Base-by-base conservation (phyloP, 2,888 invertebrate species). In the Bembecia ichneumoniformis region DNA sequence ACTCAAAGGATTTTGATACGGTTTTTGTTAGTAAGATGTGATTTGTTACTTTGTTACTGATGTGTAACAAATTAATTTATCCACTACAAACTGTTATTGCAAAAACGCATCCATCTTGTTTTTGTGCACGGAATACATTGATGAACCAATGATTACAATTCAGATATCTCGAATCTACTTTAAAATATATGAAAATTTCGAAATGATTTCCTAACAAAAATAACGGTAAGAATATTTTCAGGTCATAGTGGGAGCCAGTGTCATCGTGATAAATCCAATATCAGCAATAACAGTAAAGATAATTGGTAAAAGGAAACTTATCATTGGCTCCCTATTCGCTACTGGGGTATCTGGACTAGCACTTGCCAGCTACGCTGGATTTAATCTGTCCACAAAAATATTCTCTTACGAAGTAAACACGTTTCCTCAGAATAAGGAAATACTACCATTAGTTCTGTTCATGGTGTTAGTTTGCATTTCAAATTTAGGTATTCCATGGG, bases 401-500 rank as follows among this genome's bases (percentile, higher is more conserved):
- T 83, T 78, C 60, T 82, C 86, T 0, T 87, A 87, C 14, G 82
- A 86, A 35, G 50, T 58, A 0, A 53, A 62, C 4, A 83, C 84
- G 0, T 86, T 87, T 52, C 70, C 82, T 0, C 64, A 74, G 3
- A 68, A 75, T n/a, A 84, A 78, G 50, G 74, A 82, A 1, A 53
- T 74, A 1, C 50, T 86, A 11, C 88, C 88, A 1, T 68, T 89
- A 0, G 53, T 80, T 0, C 66, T 87, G 43, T 82, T 87, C 50
- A 62, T 88, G 51, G 56, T 82, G 55, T 60, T 83, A 1, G 75
- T 77, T 1, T 81, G 82, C 46, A 81, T 79, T 51, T 75, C 68
- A 13, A 71, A 75, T 15, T 60, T 83, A 43, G 86, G 83, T 0
- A 82, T 89, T 55, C 90, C 90, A 0, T 90, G 90, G 90, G 80